Evolutionary conservation across 2,888 invertebrate species (phyloP), one percentile per base, ranked within the genome.

Genomic region (Mayetiola destructor): DNA sequence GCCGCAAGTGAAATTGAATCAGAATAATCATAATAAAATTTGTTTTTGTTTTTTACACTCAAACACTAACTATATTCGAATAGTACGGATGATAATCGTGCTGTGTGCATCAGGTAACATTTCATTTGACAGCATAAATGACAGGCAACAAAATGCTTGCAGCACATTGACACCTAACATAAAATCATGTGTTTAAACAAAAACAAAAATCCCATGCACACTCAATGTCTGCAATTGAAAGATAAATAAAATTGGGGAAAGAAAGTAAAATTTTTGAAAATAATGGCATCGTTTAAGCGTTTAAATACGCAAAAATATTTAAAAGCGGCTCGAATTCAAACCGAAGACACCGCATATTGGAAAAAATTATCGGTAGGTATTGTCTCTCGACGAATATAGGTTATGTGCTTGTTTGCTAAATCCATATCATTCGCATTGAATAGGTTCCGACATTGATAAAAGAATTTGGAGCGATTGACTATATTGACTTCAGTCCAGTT

Each of bases 391-490:
- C 21, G 29, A 55, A 23, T 27, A 37, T 14, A 56, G 35, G 27
- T 18, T 60, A 37, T 54, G 42, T 56, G 21, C 58, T 36, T 60
- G 23, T 35, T 58, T 56, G 54, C 59, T 62, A 64, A 57, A 57
- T n/a, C n/a, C n/a, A n/a, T n/a, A n/a, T n/a, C n/a, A n/a, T 37
- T 12, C 12, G 20, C 21, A 2, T 40, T 40, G 10, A 39, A 27
- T n/a, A 88, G 93, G 77, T 81, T 59, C 91, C 93, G 27, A 86
- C 90, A 2, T 76, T 91, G 37, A 80, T 91, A 0, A 94, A 95
- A 71, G 95, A 96, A 71, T 91, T 88, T 72, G 92, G 92, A 21
- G 84, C 89, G 0, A 88, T 97, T 57, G 91, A 93, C 67, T 85
- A 88, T 66, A 80, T 96, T 42, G 88, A 93, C 68, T 91, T 96